Evolutionary conservation across 2,797 vertebrate genomes (phyloP).

Genomic region (Rhyacichthys aspro): DNA sequence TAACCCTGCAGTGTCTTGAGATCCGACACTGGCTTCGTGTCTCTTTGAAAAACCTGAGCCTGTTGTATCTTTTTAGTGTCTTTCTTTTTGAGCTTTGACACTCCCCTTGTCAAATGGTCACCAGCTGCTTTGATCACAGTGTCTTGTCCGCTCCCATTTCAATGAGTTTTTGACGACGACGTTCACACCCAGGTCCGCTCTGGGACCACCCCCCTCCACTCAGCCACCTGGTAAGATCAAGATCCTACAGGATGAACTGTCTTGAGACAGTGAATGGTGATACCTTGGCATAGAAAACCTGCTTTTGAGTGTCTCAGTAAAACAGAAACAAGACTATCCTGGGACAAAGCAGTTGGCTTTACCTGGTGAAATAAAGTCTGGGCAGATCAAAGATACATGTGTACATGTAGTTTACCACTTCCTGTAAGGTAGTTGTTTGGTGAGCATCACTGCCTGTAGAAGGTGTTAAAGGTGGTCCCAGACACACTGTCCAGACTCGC

Average conservation of each 20-base stretch:
- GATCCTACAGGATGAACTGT: slow-evolving; percentile 42
- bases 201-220: slow-evolving; percentile 12
- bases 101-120: slow-evolving; percentile 53
- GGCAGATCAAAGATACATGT: no score
- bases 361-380: no score
- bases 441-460: not conserved
- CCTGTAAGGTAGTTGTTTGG: slow-evolving; percentile 3
- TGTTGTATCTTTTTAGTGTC: slow-evolving; percentile 24
- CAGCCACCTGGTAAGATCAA: slow-evolving; percentile 5
- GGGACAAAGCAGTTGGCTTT: no score
- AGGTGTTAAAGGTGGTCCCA: not conserved
- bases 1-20: not conserved
- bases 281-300: no score
- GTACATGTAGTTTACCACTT: no score
- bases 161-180: slow-evolving; percentile 36
- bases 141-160: slow-evolving; percentile 48
- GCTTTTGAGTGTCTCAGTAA: no score
- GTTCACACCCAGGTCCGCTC: slow-evolving; percentile 59
- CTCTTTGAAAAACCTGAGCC: slow-evolving; percentile 51
- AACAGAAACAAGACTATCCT: no score
- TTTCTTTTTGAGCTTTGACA: slow-evolving; percentile 53
- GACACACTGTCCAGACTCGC: slow-evolving; percentile 20
- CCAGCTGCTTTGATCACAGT: slow-evolving; percentile 63
- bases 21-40: no score
- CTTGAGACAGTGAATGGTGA: slow-evolving; percentile 50